phyloP scores from a whole-genome alignment of 2,113 vertebrate genomes.

The Otocyon megalotis region DNA sequence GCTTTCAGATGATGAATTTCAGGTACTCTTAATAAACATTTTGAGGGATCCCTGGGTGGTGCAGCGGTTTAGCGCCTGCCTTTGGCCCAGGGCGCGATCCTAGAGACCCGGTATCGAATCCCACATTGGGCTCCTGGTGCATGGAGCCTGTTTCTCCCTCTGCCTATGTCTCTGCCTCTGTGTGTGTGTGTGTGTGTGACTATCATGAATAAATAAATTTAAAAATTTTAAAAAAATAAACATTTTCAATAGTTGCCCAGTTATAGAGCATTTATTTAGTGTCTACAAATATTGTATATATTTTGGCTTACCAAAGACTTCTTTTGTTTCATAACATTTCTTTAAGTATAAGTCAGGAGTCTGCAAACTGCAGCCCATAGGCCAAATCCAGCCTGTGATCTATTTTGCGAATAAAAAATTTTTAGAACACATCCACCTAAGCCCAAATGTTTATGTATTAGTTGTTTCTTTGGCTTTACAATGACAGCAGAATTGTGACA shows the following conservation, averaged over 20 bases:
- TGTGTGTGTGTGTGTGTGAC: too few species aligned
- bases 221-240: too few species aligned
- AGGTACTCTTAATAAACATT: slow-evolving; percentile 15
- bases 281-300: neutral
- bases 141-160: too few species aligned
- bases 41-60: too few species aligned
- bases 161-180: too few species aligned
- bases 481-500: neutral
- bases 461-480: neutral
- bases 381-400: neutral
- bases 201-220: too few species aligned
- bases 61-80: too few species aligned
- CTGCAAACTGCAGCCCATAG: neutral
- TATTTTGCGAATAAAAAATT: slow-evolving; percentile 32
- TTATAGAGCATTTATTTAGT: slow-evolving; percentile 2
- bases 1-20: neutral
- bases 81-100: too few species aligned
- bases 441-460: neutral
- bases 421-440: neutral
- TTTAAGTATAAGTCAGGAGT: neutral
- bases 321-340: slow-evolving; percentile 32
- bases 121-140: too few species aligned
- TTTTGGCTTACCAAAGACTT: slow-evolving; percentile 1
- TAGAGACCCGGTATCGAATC: too few species aligned
- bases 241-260: slow-evolving; percentile 4